These are phyloP conservation scores for Linyphia triangularis DNA, from an alignment of 2,888 invertebrate genomes.

Conservation along the genomic window DNA sequence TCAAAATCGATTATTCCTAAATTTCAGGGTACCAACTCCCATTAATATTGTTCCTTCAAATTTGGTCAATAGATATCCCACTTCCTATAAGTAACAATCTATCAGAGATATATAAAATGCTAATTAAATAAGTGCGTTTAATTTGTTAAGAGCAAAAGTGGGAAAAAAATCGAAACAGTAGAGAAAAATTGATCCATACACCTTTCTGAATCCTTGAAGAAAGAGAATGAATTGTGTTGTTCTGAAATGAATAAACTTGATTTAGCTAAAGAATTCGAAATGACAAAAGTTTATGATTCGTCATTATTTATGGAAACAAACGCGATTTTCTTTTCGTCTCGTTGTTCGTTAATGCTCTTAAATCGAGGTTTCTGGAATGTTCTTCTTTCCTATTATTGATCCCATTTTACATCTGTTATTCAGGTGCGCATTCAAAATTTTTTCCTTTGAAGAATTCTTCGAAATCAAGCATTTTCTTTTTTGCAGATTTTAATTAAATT, in stretches of 20 bases:
- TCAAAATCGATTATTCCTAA: no score
- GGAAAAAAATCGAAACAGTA: no score
- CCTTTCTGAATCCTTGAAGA: not conserved
- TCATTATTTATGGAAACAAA: constrained; percentile 44
- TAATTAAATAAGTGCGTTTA: no score
- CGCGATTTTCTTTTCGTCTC: constrained; percentile 22
- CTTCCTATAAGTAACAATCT: no score
- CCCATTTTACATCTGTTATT: not conserved
- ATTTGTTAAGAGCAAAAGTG: no score
- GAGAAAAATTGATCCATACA: no score
- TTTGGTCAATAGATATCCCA: no score
- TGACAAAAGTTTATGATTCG: constrained; percentile 32
- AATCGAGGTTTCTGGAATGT: constrained; percentile 18
- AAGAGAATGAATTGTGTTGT: not conserved
- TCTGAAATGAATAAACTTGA: constrained; percentile 20
- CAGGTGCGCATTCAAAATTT: not conserved
- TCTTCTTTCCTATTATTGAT: constrained; percentile 4
- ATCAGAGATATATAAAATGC: no score
- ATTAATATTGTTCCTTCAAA: no score
- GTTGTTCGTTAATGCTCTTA: constrained; percentile 38
- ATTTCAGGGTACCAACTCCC: no score
- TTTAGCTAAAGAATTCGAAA: constrained; percentile 26
- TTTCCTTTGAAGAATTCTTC: not conserved
- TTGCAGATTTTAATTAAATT: constrained; percentile 13
- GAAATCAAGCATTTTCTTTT: not conserved